Percentiles rank a stretch among this genome's conserved stretches.
Conservation (phyloP, 92 coral and sea anemone genomes). For the Porites rus region DNA sequence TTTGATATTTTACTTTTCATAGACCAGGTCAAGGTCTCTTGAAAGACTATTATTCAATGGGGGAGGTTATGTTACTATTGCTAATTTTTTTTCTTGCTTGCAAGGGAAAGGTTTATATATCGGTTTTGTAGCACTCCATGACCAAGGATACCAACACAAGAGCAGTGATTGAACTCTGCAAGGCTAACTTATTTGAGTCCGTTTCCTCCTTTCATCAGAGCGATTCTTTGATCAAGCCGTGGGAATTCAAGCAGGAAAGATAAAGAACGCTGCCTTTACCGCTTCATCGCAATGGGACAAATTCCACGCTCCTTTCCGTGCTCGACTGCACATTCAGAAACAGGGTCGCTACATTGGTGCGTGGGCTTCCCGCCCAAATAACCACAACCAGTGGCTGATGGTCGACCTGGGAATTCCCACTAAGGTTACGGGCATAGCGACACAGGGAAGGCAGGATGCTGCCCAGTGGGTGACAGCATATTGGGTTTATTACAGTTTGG, state of each 20-base stretch:
- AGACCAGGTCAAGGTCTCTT: no score
- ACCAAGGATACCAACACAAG: no score
- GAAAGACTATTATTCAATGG: no score
- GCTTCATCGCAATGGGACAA: constrained; percentile 75
- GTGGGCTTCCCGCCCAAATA: constrained; percentile 72
- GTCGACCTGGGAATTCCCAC: constrained; percentile 61
- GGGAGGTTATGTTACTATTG: no score
- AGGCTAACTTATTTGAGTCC: background rate
- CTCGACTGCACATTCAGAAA: constrained; percentile 58
- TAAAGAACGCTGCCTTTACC: constrained; percentile 79
- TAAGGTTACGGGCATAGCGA: constrained; percentile 85
- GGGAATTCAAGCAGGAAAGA: constrained; percentile 77
- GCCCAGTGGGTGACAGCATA: constrained; percentile 67
- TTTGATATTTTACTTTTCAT: no score
- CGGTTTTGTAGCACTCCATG: no score
- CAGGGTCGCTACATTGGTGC: constrained; percentile 69
- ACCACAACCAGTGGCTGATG: constrained; percentile 76
- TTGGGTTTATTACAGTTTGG: constrained; percentile 80
- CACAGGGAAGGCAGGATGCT: constrained; percentile 78
- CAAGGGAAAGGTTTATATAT: no score
- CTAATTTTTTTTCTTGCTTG: no score
- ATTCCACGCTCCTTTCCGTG: constrained; percentile 70
- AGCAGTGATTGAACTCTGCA: background rate
- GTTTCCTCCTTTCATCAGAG: constrained; percentile 39
- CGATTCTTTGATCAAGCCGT: constrained; percentile 73